Conservation (phyloP, 2,113 vertebrate genomes). For the Himantopus leucocephalus region DNA sequence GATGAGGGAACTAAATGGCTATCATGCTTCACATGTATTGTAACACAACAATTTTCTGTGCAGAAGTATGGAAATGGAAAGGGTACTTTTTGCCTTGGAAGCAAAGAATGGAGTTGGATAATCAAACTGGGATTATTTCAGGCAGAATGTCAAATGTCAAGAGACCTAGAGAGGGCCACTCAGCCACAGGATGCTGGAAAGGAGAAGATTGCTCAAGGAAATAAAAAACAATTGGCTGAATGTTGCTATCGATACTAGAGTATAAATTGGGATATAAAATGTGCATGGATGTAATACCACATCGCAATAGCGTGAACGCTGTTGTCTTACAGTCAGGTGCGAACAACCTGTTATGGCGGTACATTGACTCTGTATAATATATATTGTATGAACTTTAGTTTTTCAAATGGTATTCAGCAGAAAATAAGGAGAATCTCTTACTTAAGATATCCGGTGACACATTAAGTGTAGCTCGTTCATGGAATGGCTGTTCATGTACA, state of each 20-base stretch:
- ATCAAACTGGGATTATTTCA: background rate
- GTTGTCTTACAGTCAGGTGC: background rate
- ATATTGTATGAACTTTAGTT: background rate
- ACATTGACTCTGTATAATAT: background rate
- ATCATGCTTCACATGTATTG: background rate
- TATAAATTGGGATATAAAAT: background rate
- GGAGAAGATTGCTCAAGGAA: background rate
- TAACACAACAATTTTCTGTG: background rate
- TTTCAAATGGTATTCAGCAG: background rate
- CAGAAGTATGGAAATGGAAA: background rate
- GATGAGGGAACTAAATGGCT: background rate
- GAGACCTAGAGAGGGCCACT: background rate
- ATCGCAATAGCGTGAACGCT: rapidly evolving
- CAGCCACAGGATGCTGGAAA: background rate
- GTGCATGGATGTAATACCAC: background rate
- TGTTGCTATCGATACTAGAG: background rate
- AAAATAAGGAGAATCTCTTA: background rate
- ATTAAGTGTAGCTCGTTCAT: background rate
- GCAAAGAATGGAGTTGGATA: background rate
- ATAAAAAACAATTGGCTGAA: background rate
- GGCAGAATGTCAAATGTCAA: background rate
- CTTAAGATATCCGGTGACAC: background rate
- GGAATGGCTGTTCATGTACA: background rate
- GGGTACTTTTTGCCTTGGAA: background rate
- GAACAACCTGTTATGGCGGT: background rate